Evolutionary conservation across 2,888 invertebrate genomes (phyloP), one percentile per base, ranked within the genome.

Genomic region (Caenorhabditis angaria): DNA sequence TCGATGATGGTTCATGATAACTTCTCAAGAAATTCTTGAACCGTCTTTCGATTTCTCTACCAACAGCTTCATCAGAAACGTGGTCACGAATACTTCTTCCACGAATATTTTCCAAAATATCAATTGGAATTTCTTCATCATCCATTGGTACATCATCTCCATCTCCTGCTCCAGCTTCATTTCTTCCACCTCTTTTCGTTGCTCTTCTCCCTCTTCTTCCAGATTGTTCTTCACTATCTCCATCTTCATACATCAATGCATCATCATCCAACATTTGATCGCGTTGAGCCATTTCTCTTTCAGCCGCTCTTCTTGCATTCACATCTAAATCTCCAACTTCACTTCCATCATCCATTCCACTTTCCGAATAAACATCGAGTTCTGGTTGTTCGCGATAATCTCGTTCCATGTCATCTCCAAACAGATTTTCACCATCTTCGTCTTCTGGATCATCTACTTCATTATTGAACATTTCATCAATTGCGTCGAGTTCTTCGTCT

Each of bases 381-480:
- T 92, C 95, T 47, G 97, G 94, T 92, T 97, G 95, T 1, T 94
- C 92, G 2, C 95, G 95, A 89, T 99, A 99, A 89, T 99, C 99
- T 78, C 94, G 93, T 90, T 97, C 97, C 93, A 99, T 92, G 87
- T 97, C 93, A 88, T 97, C 97, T 24, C 95, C 96, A 88, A 99
- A 97, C 14, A 87, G 75, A 66, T 87, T 82, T 75, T 87, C 87
- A 12, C 85, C 87, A 1, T 85, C 85, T 28, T 83, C 86, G 0
- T 83, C 86, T 29, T 87, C 85, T 12, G 78, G 79, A 25, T 82
- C 85, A 18, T 65, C 69, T 25, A 66, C 76, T 55, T 82, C 80
- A 57, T 82, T 78, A 63, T 77, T 80, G 76, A 80, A 81, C 65
- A 78, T 69, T 62, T 81, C 80, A 20, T 82, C 80, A 29, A 78